Base-by-base conservation (phyloP, 1,140 invertebrate species). In the Aplysia californica region DNA sequence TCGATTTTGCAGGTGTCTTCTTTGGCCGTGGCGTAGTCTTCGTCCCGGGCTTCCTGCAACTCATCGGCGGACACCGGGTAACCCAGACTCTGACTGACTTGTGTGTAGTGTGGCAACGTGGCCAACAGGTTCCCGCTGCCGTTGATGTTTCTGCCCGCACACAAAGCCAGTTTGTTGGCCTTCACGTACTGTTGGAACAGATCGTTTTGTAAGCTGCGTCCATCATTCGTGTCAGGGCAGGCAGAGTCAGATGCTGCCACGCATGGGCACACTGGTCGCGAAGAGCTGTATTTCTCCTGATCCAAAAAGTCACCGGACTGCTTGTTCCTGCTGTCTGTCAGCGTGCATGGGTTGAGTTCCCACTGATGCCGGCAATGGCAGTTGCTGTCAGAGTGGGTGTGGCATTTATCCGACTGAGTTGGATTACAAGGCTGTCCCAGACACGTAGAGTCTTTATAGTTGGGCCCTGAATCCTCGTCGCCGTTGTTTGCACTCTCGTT, bases 401-500 rank as follows among this genome's bases (percentile, higher is more conserved):
- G 38, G 33, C 55, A 36, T n/a, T 61, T 58, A 31, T 20, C 55
- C 1, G 70, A 72, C n/a, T n/a, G n/a, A n/a, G n/a, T n/a, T n/a
- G n/a, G n/a, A n/a, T n/a, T n/a, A n/a, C n/a, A n/a, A n/a, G n/a
- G n/a, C n/a, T n/a, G n/a, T n/a, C n/a, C n/a, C n/a, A n/a, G n/a
- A n/a, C n/a, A n/a, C n/a, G n/a, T n/a, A n/a, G n/a, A n/a, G n/a
- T n/a, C n/a, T n/a, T n/a, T n/a, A n/a, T n/a, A n/a, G n/a, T n/a
- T n/a, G n/a, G n/a, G n/a, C 21, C 55, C 59, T 6, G 70, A 72
- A 3, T 15, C 39, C 18, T 72, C 70, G 70, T 31, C 35, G 33
- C 70, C 70, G 35, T 72, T 72, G 23, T 72, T 72, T 2, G 70
- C 70, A 33, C 58, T 72, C 29, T 72, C 70, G 38, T 72, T 72